A percentile compares a stretch with the other conserved stretches of the same genome.
Conservation (phyloP, 2,888 invertebrate genomes). For the Cyclophora albipunctata region DNA sequence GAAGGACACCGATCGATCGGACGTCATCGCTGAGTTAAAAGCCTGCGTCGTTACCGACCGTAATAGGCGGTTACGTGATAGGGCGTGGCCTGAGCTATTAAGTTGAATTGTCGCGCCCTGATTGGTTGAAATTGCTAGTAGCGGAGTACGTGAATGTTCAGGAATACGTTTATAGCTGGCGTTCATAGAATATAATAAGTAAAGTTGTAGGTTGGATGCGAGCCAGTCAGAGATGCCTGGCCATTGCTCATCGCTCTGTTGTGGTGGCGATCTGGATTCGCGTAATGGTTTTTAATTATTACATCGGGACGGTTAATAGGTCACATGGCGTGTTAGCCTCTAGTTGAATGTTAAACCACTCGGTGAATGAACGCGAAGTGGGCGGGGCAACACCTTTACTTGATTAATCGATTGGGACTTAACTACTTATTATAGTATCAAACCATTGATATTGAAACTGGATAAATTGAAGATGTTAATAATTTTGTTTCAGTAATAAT, state of each 20-base stretch:
- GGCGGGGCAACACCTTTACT: slow-evolving; percentile 24
- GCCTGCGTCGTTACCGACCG: slow-evolving; percentile 73
- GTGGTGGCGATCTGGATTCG: slow-evolving; percentile 58
- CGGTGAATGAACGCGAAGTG: slow-evolving; percentile 39
- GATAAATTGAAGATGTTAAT: too few species aligned
- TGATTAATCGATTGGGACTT: slow-evolving; percentile 16
- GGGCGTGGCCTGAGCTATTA: slow-evolving; percentile 73
- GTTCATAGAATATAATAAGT: slow-evolving; percentile 75
- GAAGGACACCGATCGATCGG: slow-evolving; percentile 54
- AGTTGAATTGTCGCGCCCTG: slow-evolving; percentile 72
- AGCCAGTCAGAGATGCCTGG: slow-evolving; percentile 56
- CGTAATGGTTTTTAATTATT: slow-evolving; percentile 64
- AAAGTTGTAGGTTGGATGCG: slow-evolving; percentile 66
- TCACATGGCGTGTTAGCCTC: slow-evolving; percentile 33
- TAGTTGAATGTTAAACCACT: slow-evolving; percentile 36
- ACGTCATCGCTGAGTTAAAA: slow-evolving; percentile 69
- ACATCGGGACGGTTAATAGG: slow-evolving; percentile 50
- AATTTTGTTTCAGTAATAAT: too few species aligned
- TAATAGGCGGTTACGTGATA: slow-evolving; percentile 76
- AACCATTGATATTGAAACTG: background rate
- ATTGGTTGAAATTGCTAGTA: slow-evolving; percentile 75
- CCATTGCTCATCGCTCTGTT: slow-evolving; percentile 26
- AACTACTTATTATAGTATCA: background rate
- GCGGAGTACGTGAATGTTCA: slow-evolving; percentile 73
- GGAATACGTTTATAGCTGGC: slow-evolving; percentile 72